phyloP scores from a whole-genome alignment of 2,888 invertebrate species.

The Druceiella hillmani region DNA sequence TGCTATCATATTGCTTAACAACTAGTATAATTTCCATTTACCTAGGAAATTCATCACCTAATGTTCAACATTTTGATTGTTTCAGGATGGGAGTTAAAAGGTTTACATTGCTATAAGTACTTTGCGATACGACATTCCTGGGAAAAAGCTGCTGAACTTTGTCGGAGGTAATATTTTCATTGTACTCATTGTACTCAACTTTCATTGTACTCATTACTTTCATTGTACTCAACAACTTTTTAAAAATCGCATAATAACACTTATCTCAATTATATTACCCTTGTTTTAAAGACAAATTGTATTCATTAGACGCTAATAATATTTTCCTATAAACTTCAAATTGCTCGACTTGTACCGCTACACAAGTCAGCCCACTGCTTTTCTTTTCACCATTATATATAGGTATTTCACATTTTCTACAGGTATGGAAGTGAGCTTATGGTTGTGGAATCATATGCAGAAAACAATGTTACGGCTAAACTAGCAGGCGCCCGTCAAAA shows the following conservation, averaged over 20 bases:
- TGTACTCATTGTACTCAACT: conserved; percentile 9
- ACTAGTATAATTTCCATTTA: conserved; percentile 13
- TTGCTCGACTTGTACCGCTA: too few species aligned
- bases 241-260: too few species aligned
- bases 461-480: conserved; percentile 85
- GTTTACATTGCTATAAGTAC: conserved; percentile 91
- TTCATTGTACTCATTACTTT: conserved; percentile 10
- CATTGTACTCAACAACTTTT: neutral
- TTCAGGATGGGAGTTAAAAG: conserved; percentile 89
- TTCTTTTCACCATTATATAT: too few species aligned
- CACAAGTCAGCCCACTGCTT: too few species aligned
- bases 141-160: conserved; percentile 92
- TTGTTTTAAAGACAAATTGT: too few species aligned
- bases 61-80: conserved; percentile 32
- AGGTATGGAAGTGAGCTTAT: conserved; percentile 95
- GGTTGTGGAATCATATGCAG: conserved; percentile 82
- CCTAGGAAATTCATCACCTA: conserved; percentile 9
- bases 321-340: too few species aligned
- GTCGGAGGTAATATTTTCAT: conserved; percentile 70
- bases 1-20: conserved; percentile 11
- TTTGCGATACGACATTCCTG: conserved; percentile 94
- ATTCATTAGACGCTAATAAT: too few species aligned
- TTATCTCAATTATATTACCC: too few species aligned
- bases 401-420: conserved; percentile 29
- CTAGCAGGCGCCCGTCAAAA: conserved; percentile 67